Conservation (phyloP, 2,113 vertebrate genomes). For the Ptilorrhoa leucosticta region DNA sequence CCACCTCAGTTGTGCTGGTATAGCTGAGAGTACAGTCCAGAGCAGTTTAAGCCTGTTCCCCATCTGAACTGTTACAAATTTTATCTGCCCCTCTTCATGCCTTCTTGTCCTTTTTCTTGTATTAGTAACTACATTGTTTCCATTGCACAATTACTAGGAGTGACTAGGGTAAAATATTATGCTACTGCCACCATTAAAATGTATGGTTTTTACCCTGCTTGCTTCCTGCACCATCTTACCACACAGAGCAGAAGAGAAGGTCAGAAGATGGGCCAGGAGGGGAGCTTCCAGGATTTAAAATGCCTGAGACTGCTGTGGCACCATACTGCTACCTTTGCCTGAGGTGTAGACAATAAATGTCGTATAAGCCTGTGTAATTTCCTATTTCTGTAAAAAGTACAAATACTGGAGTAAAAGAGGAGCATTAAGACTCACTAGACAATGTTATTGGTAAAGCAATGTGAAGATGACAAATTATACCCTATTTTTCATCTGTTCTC, state of each 20-base stretch:
- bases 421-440: neutral
- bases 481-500: neutral
- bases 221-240: neutral
- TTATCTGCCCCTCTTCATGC: neutral
- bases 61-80: neutral
- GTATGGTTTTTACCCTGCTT: fast-evolving
- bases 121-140: neutral
- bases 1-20: neutral
- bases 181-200: neutral
- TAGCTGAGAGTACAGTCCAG: neutral
- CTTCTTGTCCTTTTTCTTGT: neutral
- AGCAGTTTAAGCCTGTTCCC: neutral
- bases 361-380: neutral
- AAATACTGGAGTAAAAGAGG: neutral
- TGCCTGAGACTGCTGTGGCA: neutral
- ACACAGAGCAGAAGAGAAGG: neutral
- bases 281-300: neutral
- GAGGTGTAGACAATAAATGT: neutral
- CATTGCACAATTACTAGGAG: neutral
- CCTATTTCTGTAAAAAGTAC: neutral
- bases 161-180: neutral
- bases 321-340: neutral
- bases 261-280: neutral
- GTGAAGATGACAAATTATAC: neutral
- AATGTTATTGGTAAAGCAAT: neutral